Base-by-base conservation (phyloP, 1,140 invertebrate species). In the Drosophila ironensis region DNA sequence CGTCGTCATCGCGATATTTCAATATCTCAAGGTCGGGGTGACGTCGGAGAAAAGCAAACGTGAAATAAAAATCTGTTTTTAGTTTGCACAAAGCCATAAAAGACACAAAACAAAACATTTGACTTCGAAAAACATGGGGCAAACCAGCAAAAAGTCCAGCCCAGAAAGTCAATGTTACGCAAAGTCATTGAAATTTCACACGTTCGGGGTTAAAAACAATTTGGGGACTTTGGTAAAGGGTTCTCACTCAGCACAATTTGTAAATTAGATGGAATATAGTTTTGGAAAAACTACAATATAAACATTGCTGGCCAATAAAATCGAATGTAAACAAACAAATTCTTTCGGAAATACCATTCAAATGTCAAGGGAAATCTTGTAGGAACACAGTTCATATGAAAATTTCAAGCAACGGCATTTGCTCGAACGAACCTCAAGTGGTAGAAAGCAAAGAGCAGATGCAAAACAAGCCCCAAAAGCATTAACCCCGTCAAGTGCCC, bases 1-100 rank as follows among this genome's bases (percentile, higher is more conserved):
- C 45, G 17, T 47, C 57, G 59, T 56, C 46, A 28, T 42, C 47
- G 72, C 33, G 40, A 50, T 72, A 51, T 82, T 82, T 76, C 61
- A 28, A 56, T 73, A 61, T 70, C 76, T 82, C 73, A 84, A 82
- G 78, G 77, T 77, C 78, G 42, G 2, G 61, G 27, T 28, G 56
- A 25, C 56, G 12, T 12, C 22, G 28, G 12, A 37, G 54, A 35
- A 60, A 44, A 46, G 54, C 4, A 52, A 66, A 59, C 47, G 69
- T 82, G 67, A 82, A 84, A 72, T 50, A 53, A 66, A 73, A 78
- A 60, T 84, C 73, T 77, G 69, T 77, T 77, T 82, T 73, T 84
- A 84, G 78, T 84, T 84, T 38, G 44, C 12, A 16, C 7, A 17
- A 6, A 35, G 48, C 47, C 22, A 60, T 67, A 68, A 72, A 67